Conservation (phyloP, 2,113 vertebrate genomes). For the Raja brachyura region DNA sequence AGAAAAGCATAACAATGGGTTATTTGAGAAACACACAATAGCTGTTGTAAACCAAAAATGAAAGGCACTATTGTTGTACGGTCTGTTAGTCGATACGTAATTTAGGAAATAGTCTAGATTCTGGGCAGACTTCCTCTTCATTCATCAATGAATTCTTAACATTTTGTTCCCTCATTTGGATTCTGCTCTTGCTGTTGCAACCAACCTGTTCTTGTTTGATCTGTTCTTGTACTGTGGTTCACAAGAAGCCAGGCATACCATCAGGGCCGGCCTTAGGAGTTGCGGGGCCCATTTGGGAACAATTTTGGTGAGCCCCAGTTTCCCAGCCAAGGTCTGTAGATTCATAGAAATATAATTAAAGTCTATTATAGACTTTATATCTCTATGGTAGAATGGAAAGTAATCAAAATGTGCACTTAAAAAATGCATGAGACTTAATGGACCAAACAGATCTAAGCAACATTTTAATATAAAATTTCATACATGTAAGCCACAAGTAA, state of each 20-base stretch:
- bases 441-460: too few species aligned
- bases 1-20: not conserved
- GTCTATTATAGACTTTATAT: too few species aligned
- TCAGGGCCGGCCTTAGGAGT: too few species aligned
- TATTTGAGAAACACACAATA: not conserved
- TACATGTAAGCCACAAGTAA: too few species aligned
- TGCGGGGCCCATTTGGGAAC: too few species aligned
- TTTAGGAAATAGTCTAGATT: conserved; percentile 24
- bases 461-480: too few species aligned
- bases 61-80: not conserved
- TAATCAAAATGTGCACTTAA: too few species aligned
- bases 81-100: not conserved
- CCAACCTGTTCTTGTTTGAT: not conserved
- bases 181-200: not conserved
- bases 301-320: too few species aligned
- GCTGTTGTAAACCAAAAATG: not conserved
- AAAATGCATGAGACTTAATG: too few species aligned
- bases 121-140: conserved; percentile 16
- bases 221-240: not conserved
- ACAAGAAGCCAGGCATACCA: not conserved
- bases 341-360: too few species aligned
- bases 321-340: too few species aligned
- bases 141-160: conserved; percentile 32
- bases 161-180: conserved; percentile 14
- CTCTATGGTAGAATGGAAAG: too few species aligned